Evolutionary conservation across 2,797 vertebrate species (phyloP).

Genomic region (Syngnathus acus): DNA sequence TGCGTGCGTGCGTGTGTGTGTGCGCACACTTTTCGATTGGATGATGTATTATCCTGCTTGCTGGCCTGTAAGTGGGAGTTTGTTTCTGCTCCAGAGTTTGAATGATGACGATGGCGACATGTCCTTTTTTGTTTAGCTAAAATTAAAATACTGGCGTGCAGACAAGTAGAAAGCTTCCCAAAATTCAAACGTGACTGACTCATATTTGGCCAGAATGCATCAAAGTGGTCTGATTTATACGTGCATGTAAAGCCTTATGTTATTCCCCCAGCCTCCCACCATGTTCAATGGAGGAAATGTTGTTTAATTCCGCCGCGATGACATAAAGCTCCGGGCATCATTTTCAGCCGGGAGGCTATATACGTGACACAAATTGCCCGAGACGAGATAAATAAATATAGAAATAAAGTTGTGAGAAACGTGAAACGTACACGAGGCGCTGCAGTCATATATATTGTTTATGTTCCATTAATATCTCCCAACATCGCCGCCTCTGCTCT

Average conservation of each 20-base stretch:
- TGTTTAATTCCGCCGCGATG: slow-evolving; percentile 21
- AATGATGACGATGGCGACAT: slow-evolving; percentile 5
- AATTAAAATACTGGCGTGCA: neutral
- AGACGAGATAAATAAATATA: slow-evolving; percentile 13
- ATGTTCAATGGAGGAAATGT: slow-evolving; percentile 12
- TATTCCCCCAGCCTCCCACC: no score
- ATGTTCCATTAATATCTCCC: slow-evolving; percentile 65
- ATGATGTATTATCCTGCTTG: slow-evolving; percentile 15
- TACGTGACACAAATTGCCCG: slow-evolving; percentile 28
- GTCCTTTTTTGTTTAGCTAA: slow-evolving; percentile 1
- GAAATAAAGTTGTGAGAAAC: slow-evolving; percentile 19
- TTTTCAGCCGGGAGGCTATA: slow-evolving; percentile 16
- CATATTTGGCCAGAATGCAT: neutral
- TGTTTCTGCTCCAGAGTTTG: neutral
- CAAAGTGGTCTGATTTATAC: slow-evolving; percentile 1
- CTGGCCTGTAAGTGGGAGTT: neutral
- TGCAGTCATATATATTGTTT: slow-evolving; percentile 60
- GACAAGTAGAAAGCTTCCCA: neutral
- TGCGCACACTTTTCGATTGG: slow-evolving; percentile 8
- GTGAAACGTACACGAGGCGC: slow-evolving; percentile 28
- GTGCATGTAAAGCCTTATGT: slow-evolving; percentile 1
- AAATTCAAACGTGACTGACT: neutral
- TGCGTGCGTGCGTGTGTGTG: neutral
- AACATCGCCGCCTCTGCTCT: slow-evolving; percentile 21
- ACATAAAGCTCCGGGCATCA: slow-evolving; percentile 27